A percentile compares a stretch with the other conserved stretches of the same genome.
phyloP scores from a whole-genome alignment of 2,888 invertebrate genomes.

The Lapara coniferarum region DNA sequence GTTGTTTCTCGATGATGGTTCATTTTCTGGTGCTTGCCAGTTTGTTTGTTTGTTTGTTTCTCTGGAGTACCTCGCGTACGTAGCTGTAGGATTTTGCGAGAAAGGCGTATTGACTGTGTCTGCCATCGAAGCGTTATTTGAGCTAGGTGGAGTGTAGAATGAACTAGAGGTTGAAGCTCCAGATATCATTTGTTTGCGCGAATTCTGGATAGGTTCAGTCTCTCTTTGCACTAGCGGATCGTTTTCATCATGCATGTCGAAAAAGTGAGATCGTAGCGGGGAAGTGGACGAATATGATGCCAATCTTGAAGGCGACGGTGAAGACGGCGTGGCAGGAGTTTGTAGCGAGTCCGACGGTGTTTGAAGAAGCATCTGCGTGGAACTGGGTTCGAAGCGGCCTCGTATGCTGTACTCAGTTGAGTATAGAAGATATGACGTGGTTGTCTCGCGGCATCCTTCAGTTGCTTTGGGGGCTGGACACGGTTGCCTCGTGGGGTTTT shows the following conservation, averaged over 20 bases:
- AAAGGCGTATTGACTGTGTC: conserved; percentile 29
- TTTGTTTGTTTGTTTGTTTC: conserved; percentile 25
- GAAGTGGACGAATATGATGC: conserved; percentile 1
- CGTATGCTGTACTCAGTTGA: conserved; percentile 41
- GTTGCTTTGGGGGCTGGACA: conserved; percentile 52
- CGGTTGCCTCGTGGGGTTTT: conserved; percentile 38
- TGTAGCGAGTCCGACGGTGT: conserved; percentile 26
- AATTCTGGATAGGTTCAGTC: conserved; percentile 1
- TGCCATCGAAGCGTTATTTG: conserved; percentile 29
- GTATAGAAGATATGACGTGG: conserved; percentile 57
- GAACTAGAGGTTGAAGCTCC: conserved; percentile 24
- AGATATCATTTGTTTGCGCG: background rate
- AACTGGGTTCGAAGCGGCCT: conserved; percentile 21
- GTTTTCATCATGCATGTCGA: conserved; percentile 33
- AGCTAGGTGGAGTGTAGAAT: conserved; percentile 39
- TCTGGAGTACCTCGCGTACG: conserved; percentile 40
- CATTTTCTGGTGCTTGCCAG: conserved; percentile 5
- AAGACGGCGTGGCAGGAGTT: conserved; percentile 7
- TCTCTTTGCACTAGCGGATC: conserved; percentile 23
- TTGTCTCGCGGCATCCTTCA: conserved; percentile 45
- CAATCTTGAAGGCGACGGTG: background rate
- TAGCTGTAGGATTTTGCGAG: conserved; percentile 45
- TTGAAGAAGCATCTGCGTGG: conserved; percentile 20
- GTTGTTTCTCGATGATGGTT: conserved; percentile 29
- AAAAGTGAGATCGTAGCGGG: conserved; percentile 28